A percentile compares a stretch with the other conserved stretches of the same genome.
Conservation (phyloP, 2,113 vertebrate genomes). For the Gobius niger region DNA sequence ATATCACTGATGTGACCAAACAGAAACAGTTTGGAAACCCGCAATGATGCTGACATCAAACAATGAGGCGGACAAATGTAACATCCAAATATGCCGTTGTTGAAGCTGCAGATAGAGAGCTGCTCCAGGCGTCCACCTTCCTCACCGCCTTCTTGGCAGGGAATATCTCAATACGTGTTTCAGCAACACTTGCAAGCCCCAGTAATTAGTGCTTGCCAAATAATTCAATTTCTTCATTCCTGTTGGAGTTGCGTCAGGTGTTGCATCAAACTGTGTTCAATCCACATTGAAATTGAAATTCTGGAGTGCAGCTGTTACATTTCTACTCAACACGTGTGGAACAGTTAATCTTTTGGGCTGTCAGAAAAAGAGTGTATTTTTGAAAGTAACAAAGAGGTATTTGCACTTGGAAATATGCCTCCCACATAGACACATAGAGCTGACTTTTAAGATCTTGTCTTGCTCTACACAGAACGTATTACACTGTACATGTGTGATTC, state of each 20-base stretch:
- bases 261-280: slow-evolving; percentile 22
- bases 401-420: neutral
- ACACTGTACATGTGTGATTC: too few relatives aligned
- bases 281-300: neutral
- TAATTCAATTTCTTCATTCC: slow-evolving; percentile 12
- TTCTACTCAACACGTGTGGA: neutral
- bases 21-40: too few relatives aligned
- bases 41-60: too few relatives aligned
- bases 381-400: neutral
- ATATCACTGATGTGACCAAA: too few relatives aligned
- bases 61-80: too few relatives aligned
- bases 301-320: neutral
- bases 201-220: slow-evolving; percentile 11
- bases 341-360: neutral
- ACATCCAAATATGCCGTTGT: too few relatives aligned
- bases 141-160: too few relatives aligned
- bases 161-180: neutral
- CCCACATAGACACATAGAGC: neutral
- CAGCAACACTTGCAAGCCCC: neutral
- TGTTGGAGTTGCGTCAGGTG: slow-evolving; percentile 32
- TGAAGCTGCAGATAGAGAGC: too few relatives aligned
- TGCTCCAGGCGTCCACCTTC: too few relatives aligned
- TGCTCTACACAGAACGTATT: neutral
- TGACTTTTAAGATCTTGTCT: neutral
- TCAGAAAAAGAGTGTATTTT: neutral